Conservation (phyloP, 2,113 vertebrate species). For the Garra rufa region DNA sequence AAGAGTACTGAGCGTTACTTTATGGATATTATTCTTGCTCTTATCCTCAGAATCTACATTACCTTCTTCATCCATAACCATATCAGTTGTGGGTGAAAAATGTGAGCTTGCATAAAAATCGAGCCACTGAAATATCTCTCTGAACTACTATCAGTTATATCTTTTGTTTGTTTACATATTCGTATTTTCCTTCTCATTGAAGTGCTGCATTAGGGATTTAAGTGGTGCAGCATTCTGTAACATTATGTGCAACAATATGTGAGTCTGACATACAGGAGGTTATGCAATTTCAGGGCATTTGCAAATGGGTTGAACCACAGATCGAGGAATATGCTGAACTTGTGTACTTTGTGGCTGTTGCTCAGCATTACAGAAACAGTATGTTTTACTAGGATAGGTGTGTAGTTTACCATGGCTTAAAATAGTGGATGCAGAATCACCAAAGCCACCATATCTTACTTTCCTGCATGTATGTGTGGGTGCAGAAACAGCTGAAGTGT, state of each 20-base stretch:
- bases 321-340: background rate
- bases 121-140: constrained; percentile 2
- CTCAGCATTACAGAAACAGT: background rate
- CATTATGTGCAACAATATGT: background rate
- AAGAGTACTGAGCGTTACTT: background rate
- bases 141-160: background rate
- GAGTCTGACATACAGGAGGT: background rate
- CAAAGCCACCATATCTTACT: background rate
- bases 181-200: background rate
- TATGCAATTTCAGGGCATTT: background rate
- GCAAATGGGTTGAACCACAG: background rate
- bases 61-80: constrained; percentile 31
- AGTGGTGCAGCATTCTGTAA: background rate
- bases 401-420: background rate
- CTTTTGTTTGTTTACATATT: background rate
- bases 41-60: constrained; percentile 29
- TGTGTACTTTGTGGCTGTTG: background rate
- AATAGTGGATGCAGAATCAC: background rate
- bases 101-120: constrained; percentile 31
- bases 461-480: background rate
- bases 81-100: constrained; percentile 36
- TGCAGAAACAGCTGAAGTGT: background rate
- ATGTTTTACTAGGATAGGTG: background rate
- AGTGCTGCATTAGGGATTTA: background rate
- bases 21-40: background rate